Evolutionary conservation across 2,888 invertebrate species (phyloP).

Genomic region (Portevinia maculata): DNA sequence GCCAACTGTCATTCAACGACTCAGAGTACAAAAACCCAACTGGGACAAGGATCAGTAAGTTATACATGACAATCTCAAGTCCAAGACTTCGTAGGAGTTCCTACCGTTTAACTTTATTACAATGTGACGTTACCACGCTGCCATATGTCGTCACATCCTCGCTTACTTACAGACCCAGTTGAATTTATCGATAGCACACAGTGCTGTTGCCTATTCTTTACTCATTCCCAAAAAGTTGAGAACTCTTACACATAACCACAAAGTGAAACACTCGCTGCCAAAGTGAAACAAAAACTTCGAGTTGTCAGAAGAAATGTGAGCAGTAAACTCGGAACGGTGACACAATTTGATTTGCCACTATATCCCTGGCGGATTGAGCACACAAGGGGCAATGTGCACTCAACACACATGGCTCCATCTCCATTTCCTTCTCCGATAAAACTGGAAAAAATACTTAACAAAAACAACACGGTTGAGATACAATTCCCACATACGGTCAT

Average conservation of each 20-base stretch:
- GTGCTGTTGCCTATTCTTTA: not conserved
- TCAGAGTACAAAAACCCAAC: not conserved
- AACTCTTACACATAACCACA: too few species aligned
- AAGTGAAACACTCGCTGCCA: not conserved
- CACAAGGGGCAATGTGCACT: slow-evolving; percentile 51
- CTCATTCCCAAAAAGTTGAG: too few species aligned
- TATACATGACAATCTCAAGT: slow-evolving; percentile 14
- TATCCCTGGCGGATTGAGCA: slow-evolving; percentile 33
- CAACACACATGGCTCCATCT: slow-evolving; percentile 56
- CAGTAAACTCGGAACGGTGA: slow-evolving; percentile 62
- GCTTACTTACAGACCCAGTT: slow-evolving; percentile 47
- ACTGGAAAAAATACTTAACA: slow-evolving; percentile 5
- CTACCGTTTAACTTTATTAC: slow-evolving; percentile 23
- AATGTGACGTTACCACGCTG: slow-evolving; percentile 35
- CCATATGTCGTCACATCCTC: slow-evolving; percentile 7
- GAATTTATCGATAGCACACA: slow-evolving; percentile 26
- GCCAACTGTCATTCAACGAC: slow-evolving; percentile 13
- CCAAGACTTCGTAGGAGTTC: slow-evolving; percentile 8
- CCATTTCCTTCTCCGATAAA: not conserved
- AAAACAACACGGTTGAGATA: slow-evolving; percentile 34
- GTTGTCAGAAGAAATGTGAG: slow-evolving; percentile 59
- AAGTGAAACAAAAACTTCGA: slow-evolving; percentile 36
- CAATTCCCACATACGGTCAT: slow-evolving; percentile 43
- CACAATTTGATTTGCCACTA: slow-evolving; percentile 60
- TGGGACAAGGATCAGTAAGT: not conserved